Evolutionary conservation across 2,888 invertebrate species (phyloP), one percentile per base, ranked within the genome.

Genomic region (Pseudococcus jackbeardsleyi): DNA sequence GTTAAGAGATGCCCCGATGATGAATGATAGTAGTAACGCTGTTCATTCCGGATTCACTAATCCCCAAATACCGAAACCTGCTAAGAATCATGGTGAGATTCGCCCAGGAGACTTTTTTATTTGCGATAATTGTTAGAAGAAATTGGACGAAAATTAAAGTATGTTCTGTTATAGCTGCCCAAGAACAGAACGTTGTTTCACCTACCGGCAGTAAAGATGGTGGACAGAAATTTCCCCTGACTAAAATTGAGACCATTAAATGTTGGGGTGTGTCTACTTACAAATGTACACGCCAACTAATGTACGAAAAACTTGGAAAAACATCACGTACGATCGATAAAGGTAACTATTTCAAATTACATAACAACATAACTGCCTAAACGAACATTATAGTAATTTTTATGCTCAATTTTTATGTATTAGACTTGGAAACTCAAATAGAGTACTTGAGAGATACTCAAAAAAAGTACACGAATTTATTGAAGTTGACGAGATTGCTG

Each of bases 191-290:
- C 39, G 39, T 59, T 1, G 59, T 59, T 82, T 88, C 88, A 82
- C 94, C 94, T 2, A 92, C 94, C 22, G 94, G 94, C 90, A 94
- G 94, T 91, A 94, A 94, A 64, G 94, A 94, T 39, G 59, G 64
- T 59, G 22, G 85, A 19, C 72, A 88, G 48, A 89, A 89, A 86
- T 87, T 86, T 54, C 84, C 89, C 19, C 48, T 89, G 33, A 96
- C 96, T 82, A 96, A 97, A 92, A 95, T 99, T 91, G 99, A 99
- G 92, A 95, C 96, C 89, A 93, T 99, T 89, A 97, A 96, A 91
- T 97, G 96, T 91, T 99, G 99, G 99, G 97, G 98, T 89, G 96
- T 99, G 91, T 98, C 98, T 89, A 99, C 99, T 0, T 99, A 98
- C 92, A 99, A 99, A 92, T 99, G 99, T 92, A 99, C 99, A 8